Base-by-base conservation (phyloP, 2,888 invertebrate genomes). In the Xestoiulus laeticollis region DNA sequence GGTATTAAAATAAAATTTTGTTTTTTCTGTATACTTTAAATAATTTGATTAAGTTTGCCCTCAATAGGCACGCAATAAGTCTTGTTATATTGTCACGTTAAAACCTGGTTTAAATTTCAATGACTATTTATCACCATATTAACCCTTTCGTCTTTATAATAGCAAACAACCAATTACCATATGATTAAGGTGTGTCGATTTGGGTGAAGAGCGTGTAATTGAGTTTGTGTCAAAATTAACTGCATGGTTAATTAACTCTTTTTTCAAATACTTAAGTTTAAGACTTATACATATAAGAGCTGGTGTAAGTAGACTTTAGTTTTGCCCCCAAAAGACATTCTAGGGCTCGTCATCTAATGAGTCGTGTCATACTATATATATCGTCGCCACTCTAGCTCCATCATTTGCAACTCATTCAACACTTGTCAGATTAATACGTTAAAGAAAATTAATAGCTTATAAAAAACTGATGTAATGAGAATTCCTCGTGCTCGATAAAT, bases 241-340 rank as follows among this genome's bases (percentile, higher is more conserved):
- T 78, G 78, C 78, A 78, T 26, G 78, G 26, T 78, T 78, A 78
- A 78, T 78, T 78, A 78, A 78, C 22, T 78, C 8, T 26, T 26
- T 78, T 26, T 14, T 26, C 30, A 2, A 78, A 8, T 14, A 30
- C 78, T 14, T 78, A 12, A 78, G 26, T 22, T 38, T 38, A 78
- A 26, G 78, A 14, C 78, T 68, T 68, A 26, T n/a, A n/a, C n/a
- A n/a, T n/a, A n/a, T n/a, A n/a, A n/a, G n/a, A n/a, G n/a, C n/a
- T n/a, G n/a, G n/a, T n/a, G n/a, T n/a, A 38, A 38, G 33, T 38
- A 38, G 4, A 38, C 6, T 38, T 38, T 38, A 38, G 26, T 30
- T 30, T 14, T 14, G 14, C 12, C 22, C 12, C 78, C 78, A 30
- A 8, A 48, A 10, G 12, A 12, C 12, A 16, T 48, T 48, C 12